Percentiles rank a stretch among this genome's conserved stretches.
phyloP scores from a whole-genome alignment of 2,888 invertebrate species.

The Gryllus longicercus region DNA sequence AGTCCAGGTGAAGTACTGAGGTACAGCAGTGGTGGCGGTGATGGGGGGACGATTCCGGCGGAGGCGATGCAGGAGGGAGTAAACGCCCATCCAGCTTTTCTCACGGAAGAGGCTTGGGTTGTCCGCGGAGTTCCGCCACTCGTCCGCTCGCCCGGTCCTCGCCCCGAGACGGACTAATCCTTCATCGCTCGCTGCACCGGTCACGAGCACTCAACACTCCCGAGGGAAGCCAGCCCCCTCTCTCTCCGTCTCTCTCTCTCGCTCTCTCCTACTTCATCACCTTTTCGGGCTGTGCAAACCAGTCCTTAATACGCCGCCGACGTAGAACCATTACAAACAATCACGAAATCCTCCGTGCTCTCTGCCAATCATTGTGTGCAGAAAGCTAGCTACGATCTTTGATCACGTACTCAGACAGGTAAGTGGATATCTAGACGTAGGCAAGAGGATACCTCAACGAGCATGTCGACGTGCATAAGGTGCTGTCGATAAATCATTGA shows the following conservation, averaged over 20 bases:
- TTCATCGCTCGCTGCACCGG: neutral
- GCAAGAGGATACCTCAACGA: too few species aligned
- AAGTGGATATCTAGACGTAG: too few species aligned
- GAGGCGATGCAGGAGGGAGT: too few species aligned
- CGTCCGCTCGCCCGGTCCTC: neutral
- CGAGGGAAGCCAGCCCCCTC: neutral
- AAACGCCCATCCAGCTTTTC: neutral
- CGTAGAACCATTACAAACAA: neutral
- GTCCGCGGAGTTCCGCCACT: neutral
- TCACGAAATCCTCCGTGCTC: too few species aligned
- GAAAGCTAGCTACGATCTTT: neutral
- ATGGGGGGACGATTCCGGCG: too few species aligned
- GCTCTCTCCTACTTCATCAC: neutral
- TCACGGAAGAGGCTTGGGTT: neutral
- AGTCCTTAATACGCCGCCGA: too few species aligned
- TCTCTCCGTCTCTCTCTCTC: neutral
- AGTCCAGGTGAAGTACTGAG: too few species aligned
- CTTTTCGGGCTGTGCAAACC: too few species aligned
- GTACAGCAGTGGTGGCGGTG: too few species aligned
- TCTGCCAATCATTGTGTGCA: neutral
- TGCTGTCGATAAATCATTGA: neutral
- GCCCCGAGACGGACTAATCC: neutral
- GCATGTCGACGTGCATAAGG: too few species aligned
- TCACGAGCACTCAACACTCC: neutral
- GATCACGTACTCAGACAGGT: too few species aligned